Evolutionary conservation across 2,113 vertebrate genomes (phyloP).

Genomic region (Notothenia rossii): DNA sequence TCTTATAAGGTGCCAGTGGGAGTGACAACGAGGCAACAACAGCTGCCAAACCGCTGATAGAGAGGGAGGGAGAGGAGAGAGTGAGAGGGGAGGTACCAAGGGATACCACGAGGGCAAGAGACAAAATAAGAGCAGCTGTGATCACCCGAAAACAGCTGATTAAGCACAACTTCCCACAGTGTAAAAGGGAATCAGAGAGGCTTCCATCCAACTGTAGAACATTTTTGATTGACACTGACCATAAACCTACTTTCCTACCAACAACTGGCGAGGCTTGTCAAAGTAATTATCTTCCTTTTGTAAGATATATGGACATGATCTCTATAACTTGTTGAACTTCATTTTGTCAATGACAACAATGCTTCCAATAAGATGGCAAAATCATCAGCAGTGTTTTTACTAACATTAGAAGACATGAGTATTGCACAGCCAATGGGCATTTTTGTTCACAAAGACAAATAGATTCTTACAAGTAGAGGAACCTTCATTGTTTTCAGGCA

Average conservation of each 20-base stretch:
- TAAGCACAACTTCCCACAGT: conserved; percentile 63
- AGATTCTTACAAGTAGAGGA: too few relatives aligned
- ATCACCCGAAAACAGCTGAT: conserved; percentile 80
- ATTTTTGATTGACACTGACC: conserved; percentile 40
- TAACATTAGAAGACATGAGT: too few relatives aligned
- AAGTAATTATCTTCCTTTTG: too few relatives aligned
- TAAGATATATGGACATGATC: too few relatives aligned
- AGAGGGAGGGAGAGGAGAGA: conserved; percentile 17
- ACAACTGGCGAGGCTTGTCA: not conserved
- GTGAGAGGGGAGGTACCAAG: conserved; percentile 41
- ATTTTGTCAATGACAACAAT: too few relatives aligned
- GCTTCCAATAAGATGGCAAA: too few relatives aligned
- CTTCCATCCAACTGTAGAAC: conserved; percentile 22
- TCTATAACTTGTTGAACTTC: too few relatives aligned
- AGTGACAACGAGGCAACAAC: conserved; percentile 70
- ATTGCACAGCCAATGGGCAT: too few relatives aligned
- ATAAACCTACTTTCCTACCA: conserved; percentile 37
- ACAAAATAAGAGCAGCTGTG: conserved; percentile 77
- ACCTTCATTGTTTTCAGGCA: too few relatives aligned
- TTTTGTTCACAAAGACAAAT: too few relatives aligned
- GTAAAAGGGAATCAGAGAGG: conserved; percentile 53
- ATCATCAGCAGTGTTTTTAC: too few relatives aligned
- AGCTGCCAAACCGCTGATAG: conserved; percentile 77
- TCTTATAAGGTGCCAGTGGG: conserved; percentile 52
- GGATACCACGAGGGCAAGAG: conserved; percentile 60